Base-by-base conservation (phyloP, 1,140 invertebrate species). In the Bombus polaris region DNA sequence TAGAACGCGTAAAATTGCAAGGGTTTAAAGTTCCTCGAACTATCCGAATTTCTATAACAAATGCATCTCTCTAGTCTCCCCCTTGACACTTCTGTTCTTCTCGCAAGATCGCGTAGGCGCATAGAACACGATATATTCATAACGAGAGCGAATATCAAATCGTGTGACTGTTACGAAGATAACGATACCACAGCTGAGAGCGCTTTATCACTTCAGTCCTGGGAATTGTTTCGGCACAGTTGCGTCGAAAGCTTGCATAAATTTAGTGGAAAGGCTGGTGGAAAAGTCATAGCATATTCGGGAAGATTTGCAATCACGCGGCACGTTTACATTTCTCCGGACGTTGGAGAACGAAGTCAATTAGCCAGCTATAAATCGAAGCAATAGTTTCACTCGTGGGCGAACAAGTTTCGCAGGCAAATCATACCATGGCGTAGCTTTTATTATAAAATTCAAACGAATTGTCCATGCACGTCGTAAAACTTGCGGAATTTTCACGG, bases 61-160 rank as follows among this genome's bases (percentile, higher is more conserved):
- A 10, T 12, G 10, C 59, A 22, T 62, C 12, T n/a, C 28, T 13
- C 28, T 12, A 3, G 28, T 62, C 0, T 13, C 12, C 10, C 3
- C 12, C 12, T 62, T n/a, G 28, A 62, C 59, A 13, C 12, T 12
- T n/a, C 3, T 12, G 28, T 62, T n/a, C 12, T 62, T n/a, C 68
- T 83, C 83, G 82, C 76, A 76, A 87, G 83, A 87, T 87, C 86
- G 80, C 81, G 86, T 87, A 74, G 62, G 57, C 66, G 83, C 77
- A 44, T 57, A 74, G 35, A 80, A 62, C 62, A 65, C 76, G 70
- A 87, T 78, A 79, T 78, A 87, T 87, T 87, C 87, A 77, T 86
- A 72, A 39, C 77, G 59, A 42, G 53, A n/a, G 79, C 79, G 85
- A 87, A 88, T 87, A 88, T 88, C 80, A 88, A 88, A 88, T 87